Conservation (phyloP, 2,888 invertebrate genomes). For the Yponomeuta plumbellus region DNA sequence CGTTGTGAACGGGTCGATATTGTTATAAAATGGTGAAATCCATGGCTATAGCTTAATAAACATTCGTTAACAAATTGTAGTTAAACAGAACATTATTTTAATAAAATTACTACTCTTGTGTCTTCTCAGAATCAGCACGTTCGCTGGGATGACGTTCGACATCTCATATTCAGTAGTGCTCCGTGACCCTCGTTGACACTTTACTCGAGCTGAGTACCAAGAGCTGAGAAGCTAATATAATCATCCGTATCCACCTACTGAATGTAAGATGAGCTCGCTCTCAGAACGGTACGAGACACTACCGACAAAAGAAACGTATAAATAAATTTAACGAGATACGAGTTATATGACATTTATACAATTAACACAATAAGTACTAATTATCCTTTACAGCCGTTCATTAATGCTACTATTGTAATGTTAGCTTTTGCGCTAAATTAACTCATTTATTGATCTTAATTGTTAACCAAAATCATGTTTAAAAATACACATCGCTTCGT, state of each 20-base stretch:
- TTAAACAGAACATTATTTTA: slow-evolving; percentile 71
- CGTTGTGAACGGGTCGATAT: slow-evolving; percentile 76
- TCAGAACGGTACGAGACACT: slow-evolving; percentile 8
- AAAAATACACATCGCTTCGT: slow-evolving; percentile 6
- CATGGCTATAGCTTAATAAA: slow-evolving; percentile 74
- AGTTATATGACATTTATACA: slow-evolving; percentile 44
- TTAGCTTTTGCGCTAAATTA: slow-evolving; percentile 41
- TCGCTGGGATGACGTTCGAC: slow-evolving; percentile 4
- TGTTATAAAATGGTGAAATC: slow-evolving; percentile 74
- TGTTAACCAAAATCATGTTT: slow-evolving; percentile 15
- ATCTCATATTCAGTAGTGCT: slow-evolving; percentile 7
- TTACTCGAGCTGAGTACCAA: neutral
- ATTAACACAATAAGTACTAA: slow-evolving; percentile 57
- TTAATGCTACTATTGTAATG: slow-evolving; percentile 46
- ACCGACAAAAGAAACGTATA: slow-evolving; percentile 5
- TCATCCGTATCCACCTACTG: neutral
- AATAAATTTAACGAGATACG: slow-evolving; percentile 9
- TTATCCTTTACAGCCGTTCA: slow-evolving; percentile 37
- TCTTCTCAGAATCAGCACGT: slow-evolving; percentile 57
- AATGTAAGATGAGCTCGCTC: slow-evolving; percentile 12
- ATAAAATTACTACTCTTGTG: slow-evolving; percentile 58
- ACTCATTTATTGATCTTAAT: slow-evolving; percentile 15
- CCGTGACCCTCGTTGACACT: neutral
- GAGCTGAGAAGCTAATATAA: neutral
- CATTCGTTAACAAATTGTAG: slow-evolving; percentile 72